These are phyloP conservation scores for Drosophila parabipectinata DNA, from an alignment of 1,140 invertebrate species.

Conservation along the genomic window DNA sequence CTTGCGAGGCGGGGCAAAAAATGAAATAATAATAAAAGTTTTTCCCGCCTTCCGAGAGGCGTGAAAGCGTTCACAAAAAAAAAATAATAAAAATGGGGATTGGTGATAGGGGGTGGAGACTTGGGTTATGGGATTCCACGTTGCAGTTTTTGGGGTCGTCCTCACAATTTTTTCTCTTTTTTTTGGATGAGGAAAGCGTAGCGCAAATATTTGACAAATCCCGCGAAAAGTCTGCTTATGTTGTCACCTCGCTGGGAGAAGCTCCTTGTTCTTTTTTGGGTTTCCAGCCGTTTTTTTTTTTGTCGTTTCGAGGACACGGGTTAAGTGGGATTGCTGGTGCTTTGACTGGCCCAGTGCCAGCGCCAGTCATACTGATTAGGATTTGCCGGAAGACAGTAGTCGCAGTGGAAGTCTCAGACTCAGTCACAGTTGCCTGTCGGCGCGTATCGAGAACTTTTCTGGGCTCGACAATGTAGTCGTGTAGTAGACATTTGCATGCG, in stretches of 20 bases:
- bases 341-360: slow-evolving; percentile 26
- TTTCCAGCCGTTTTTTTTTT: background rate
- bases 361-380: slow-evolving; percentile 58
- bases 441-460: slow-evolving; percentile 19
- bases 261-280: slow-evolving; percentile 4
- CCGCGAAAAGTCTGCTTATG: slow-evolving; percentile 79
- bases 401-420: slow-evolving; percentile 8
- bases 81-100: background rate
- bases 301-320: background rate
- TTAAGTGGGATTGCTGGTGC: slow-evolving; percentile 26
- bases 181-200: slow-evolving; percentile 71
- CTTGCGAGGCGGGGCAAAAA: slow-evolving; percentile 57
- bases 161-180: slow-evolving; percentile 12
- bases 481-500: slow-evolving; percentile 35
- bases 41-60: slow-evolving; percentile 47
- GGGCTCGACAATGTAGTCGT: slow-evolving; percentile 22
- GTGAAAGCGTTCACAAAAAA: slow-evolving; percentile 49
- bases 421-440: slow-evolving; percentile 17
- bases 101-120: slow-evolving; percentile 7
- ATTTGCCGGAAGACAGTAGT: slow-evolving; percentile 48
- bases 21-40: slow-evolving; percentile 56
- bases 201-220: slow-evolving; percentile 81
- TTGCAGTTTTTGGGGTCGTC: slow-evolving; percentile 33
- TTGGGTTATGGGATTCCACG: slow-evolving; percentile 23
- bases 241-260: slow-evolving; percentile 62